These are phyloP conservation scores for Agrotis puta DNA, from an alignment of 2,888 invertebrate species.

Conservation along the genomic window DNA sequence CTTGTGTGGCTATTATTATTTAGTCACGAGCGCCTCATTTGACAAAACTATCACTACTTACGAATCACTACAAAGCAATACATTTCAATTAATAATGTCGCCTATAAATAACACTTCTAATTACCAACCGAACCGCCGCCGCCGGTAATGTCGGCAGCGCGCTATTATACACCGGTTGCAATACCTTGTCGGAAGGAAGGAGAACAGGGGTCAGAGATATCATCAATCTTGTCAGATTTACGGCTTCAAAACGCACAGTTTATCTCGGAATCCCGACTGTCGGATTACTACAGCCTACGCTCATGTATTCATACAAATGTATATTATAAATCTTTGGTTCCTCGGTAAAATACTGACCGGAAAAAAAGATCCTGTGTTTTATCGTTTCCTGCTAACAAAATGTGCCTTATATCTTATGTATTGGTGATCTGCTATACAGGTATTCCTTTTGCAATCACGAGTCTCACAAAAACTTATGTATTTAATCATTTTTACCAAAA, in stretches of 20 bases:
- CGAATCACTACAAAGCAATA: neutral
- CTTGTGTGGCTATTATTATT: too few relatives aligned
- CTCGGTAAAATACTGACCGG: slow-evolving; percentile 10
- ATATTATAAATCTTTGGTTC: slow-evolving; percentile 40
- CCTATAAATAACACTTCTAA: slow-evolving; percentile 42
- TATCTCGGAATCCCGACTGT: slow-evolving; percentile 77
- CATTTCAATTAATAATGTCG: slow-evolving; percentile 9
- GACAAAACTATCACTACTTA: neutral
- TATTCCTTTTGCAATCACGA: too few relatives aligned
- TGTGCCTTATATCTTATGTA: neutral
- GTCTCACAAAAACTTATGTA: too few relatives aligned
- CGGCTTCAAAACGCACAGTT: slow-evolving; percentile 76
- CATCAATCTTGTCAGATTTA: slow-evolving; percentile 88
- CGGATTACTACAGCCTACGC: slow-evolving; percentile 67
- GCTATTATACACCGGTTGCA: slow-evolving; percentile 66
- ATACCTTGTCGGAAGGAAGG: slow-evolving; percentile 70
- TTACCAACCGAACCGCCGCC: slow-evolving; percentile 37
- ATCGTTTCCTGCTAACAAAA: neutral
- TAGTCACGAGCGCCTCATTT: neutral
- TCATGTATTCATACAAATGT: slow-evolving; percentile 49
- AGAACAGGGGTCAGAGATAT: slow-evolving; percentile 76
- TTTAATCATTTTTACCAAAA: too few relatives aligned
- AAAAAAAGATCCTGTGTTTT: slow-evolving; percentile 5
- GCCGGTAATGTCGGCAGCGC: slow-evolving; percentile 45
- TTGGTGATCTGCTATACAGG: too few relatives aligned